phyloP scores from a whole-genome alignment of 2,888 invertebrate species.

The Stratiomys singularior region DNA sequence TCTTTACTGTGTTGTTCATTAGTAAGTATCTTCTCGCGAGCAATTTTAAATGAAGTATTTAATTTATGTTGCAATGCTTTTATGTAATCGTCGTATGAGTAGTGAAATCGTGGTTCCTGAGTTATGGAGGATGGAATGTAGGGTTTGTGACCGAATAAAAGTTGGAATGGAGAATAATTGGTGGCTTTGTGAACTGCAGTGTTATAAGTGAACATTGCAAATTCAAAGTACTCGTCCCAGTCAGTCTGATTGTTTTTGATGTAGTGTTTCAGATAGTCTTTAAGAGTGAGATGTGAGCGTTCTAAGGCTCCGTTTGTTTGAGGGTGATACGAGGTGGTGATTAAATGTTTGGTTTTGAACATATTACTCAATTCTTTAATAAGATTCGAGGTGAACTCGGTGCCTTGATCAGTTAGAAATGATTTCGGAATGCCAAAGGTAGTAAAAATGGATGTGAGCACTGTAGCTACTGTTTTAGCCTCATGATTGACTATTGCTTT shows the following conservation, averaged over 20 bases:
- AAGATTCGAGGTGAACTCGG: constrained; percentile 54
- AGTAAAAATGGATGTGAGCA: constrained; percentile 38
- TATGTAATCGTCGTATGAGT: not conserved
- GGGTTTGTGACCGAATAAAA: constrained; percentile 34
- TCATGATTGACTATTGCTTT: constrained; percentile 58
- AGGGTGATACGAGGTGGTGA: constrained; percentile 57
- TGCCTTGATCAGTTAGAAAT: constrained; percentile 46
- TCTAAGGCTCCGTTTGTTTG: constrained; percentile 54
- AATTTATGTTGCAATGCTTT: not conserved
- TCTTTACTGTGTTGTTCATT: not conserved
- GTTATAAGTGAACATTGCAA: constrained; percentile 39
- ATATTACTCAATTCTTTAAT: constrained; percentile 56
- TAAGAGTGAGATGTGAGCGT: constrained; percentile 58
- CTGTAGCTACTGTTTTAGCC: constrained; percentile 57
- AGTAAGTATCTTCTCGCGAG: not conserved
- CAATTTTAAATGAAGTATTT: not conserved
- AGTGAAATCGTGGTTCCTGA: not conserved
- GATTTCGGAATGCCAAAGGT: constrained; percentile 42
- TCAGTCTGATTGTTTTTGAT: constrained; percentile 31
- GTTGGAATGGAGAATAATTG: constrained; percentile 33
- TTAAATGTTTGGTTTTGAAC: constrained; percentile 57
- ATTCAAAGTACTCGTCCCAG: constrained; percentile 33
- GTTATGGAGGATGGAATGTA: constrained; percentile 15
- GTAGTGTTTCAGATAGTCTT: no score
- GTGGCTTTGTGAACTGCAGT: constrained; percentile 35